Base-by-base conservation (phyloP, 2,113 vertebrate species). In the Brachyistius frenatus region DNA sequence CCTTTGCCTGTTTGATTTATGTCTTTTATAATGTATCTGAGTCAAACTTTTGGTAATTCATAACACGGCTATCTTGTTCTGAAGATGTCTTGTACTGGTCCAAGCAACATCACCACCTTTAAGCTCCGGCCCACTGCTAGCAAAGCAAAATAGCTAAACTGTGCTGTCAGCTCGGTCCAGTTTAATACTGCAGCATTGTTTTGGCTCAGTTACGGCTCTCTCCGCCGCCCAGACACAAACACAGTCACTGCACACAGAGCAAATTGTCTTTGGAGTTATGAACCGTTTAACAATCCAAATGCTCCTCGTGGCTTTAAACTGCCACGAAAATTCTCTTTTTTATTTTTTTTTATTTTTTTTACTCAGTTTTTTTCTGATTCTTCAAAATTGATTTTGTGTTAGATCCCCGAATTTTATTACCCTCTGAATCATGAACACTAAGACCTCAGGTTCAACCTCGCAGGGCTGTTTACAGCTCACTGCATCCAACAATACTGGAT, bases 201-300 rank as follows among this genome's bases (percentile, higher is more conserved):
- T 76, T 84, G 68, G 69, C 78, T 76, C 69, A n/a, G 58, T 69
- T 73, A 66, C 14, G 30, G 54, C 54, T 76, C 77, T 74, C 14
- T 74, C 47, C 85, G 82, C 69, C 72, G 77, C 57, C 36, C 47
- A 72, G 6, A 66, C 53, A 60, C 63, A 65, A 80, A 72, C 63
- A 60, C 50, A 83, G 56, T 49, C 57, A 32, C 5, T 65, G 47
- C 66, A 16, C 52, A 79, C 37, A 37, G 0, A 80, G 73, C 33
- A 61, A 15, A 64, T 61, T 79, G 50, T 68, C 49, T 78, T 78
- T 63, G 44, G 70, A 78, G 60, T 86, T 86, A 77, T 83, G 84
- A 82, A 77, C 62, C 81, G 78, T 86, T 90, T 74, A 85, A 90
- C 74, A 85, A 77, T 74, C 53, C 1, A 80, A 78, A 69, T 31